Percentiles rank a stretch among this genome's conserved stretches.
phyloP scores from a whole-genome alignment of 2,797 vertebrate genomes.

The Calcarius lapponicus region DNA sequence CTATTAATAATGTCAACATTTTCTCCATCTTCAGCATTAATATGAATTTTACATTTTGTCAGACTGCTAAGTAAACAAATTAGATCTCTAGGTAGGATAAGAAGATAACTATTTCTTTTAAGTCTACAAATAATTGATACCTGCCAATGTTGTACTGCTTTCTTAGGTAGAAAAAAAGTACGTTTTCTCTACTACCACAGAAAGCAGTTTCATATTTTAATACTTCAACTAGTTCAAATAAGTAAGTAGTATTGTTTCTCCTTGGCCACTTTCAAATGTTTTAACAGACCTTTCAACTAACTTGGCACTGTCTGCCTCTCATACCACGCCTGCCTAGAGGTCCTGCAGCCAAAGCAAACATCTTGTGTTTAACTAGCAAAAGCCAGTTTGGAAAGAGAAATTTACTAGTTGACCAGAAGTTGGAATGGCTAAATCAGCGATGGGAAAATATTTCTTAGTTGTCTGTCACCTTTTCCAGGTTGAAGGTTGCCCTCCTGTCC shows the following conservation, averaged over 20 bases:
- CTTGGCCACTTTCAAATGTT: neutral
- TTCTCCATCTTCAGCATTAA: neutral
- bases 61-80: neutral
- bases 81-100: neutral
- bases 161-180: neutral
- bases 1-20: neutral
- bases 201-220: neutral
- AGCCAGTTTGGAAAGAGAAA: slow-evolving; percentile 33
- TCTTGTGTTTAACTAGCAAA: slow-evolving; percentile 38
- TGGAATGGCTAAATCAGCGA: slow-evolving; percentile 30
- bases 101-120: neutral
- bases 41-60: neutral
- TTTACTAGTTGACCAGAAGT: slow-evolving; percentile 20
- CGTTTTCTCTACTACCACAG: neutral
- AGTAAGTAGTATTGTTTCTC: neutral
- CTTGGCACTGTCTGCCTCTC: slow-evolving; percentile 24
- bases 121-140: neutral
- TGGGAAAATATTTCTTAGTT: slow-evolving; percentile 42
- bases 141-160: neutral
- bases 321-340: slow-evolving; percentile 1
- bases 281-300: slow-evolving; percentile 48
- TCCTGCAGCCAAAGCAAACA: slow-evolving; percentile 56
- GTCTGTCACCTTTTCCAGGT: slow-evolving; percentile 40
- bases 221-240: neutral
- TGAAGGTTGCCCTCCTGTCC: neutral